Base-by-base conservation (phyloP, 2,888 invertebrate genomes). In the Lasius fuliginosus region DNA sequence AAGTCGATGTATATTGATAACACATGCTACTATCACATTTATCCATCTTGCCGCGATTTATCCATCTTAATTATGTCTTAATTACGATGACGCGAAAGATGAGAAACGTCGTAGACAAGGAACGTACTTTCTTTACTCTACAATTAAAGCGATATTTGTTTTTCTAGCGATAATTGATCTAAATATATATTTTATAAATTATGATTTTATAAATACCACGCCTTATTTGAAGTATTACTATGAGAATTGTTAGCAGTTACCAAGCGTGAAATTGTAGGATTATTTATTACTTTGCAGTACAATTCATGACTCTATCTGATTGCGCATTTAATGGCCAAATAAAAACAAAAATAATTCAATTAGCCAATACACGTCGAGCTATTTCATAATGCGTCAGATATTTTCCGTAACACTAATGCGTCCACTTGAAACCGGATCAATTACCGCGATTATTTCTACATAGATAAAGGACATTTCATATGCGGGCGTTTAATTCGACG, bases 391-490 rank as follows among this genome's bases (percentile, higher is more conserved):
- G 58, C 33, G 23, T 23, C 76, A 82, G 42, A 62, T 62, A 87
- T 89, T 89, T 83, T 64, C 85, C 84, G 23, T 58, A 84, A 88
- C 87, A 83, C 68, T 79, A 89, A 89, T 85, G 74, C 82, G 36
- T 73, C 53, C 64, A 40, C 49, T 77, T 60, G 73, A 56, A 79
- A 82, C 68, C 71, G 69, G 74, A 83, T 46, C 69, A 88, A 83
- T 81, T 82, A 74, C 49, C 49, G 36, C 58, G 60, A 74, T 82
- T 74, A 76, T 77, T 64, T 60, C 46, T 79, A 56, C 46, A 18
- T 40, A n/a, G n/a, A 42, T 64, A 23, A 67, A 62, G 81, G 64
- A 68, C 12, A 65, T 79, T 73, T 82, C 18, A 56, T 53, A 53
- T 33, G 65, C 68, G 40, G 67, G 71, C 60, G 68, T 86, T 76